phyloP scores from a whole-genome alignment of 2,797 vertebrate species.

The Phoebastria nigripes region DNA sequence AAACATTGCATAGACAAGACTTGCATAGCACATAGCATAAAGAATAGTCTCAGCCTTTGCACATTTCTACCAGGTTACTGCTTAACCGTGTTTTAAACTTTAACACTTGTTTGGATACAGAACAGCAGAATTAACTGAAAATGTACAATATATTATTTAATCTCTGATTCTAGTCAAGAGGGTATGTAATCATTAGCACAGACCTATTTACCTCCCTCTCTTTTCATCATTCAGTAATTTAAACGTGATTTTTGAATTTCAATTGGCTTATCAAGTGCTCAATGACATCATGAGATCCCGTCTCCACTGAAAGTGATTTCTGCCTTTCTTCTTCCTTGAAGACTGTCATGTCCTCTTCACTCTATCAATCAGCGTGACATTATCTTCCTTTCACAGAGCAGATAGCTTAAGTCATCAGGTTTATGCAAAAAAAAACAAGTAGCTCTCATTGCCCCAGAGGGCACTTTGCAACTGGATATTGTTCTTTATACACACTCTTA shows the following conservation, averaged over 20 bases:
- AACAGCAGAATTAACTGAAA: background rate
- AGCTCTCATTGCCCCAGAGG: conserved; percentile 18
- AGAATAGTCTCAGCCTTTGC: background rate
- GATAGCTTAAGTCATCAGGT: conserved; percentile 45
- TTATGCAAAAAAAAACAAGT: conserved; percentile 64
- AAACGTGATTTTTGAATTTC: conserved; percentile 46
- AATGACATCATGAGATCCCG: background rate
- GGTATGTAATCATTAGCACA: background rate
- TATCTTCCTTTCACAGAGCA: conserved; percentile 66
- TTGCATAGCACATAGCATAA: background rate
- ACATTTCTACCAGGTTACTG: background rate
- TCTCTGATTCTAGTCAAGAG: conserved; percentile 6
- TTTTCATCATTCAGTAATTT: conserved; percentile 38
- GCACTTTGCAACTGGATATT: background rate
- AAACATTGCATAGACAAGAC: background rate
- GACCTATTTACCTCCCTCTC: conserved; percentile 22
- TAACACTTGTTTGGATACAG: background rate
- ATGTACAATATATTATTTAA: background rate
- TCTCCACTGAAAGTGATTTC: conserved; percentile 30
- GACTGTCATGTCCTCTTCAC: conserved; percentile 30
- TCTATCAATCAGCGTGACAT: conserved; percentile 65
- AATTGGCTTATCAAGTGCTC: conserved; percentile 39
- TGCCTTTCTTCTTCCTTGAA: background rate
- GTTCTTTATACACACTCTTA: conserved; percentile 21
- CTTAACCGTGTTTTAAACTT: background rate